phyloP scores from a whole-genome alignment of 2,113 vertebrate genomes.

The Petrocephalus zakoni region DNA sequence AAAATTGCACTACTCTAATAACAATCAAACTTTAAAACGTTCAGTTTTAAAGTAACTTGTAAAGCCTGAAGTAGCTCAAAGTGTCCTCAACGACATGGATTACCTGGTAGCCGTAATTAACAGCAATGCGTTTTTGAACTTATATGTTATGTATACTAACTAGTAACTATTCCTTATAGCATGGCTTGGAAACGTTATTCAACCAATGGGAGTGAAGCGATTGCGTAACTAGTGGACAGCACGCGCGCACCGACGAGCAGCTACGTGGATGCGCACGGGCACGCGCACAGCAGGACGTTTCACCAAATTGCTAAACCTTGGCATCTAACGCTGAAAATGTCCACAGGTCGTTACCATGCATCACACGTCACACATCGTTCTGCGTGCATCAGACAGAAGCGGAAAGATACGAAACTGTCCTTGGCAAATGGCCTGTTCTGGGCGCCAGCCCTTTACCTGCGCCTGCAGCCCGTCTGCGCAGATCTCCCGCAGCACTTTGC shows the following conservation, averaged over 20 bases:
- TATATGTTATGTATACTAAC: background rate
- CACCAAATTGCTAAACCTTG: background rate
- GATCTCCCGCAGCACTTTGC: conserved; percentile 55
- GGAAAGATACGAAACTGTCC: background rate
- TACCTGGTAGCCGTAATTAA: background rate
- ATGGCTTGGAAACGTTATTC: background rate
- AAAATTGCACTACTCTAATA: background rate
- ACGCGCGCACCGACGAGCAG: background rate
- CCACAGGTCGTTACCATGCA: background rate
- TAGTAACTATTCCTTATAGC: background rate
- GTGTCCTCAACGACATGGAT: background rate
- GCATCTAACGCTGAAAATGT: background rate
- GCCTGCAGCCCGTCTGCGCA: conserved; percentile 51
- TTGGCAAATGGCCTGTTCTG: background rate
- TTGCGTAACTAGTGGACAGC: background rate
- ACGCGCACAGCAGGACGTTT: background rate
- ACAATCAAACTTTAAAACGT: no score
- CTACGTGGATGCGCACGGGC: background rate
- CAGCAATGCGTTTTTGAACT: background rate
- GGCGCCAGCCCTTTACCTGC: conserved; percentile 47
- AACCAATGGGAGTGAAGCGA: conserved; percentile 28
- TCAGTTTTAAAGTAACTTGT: background rate
- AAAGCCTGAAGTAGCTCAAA: background rate
- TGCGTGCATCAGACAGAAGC: background rate
- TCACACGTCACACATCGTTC: background rate